Evolutionary conservation across 2,888 invertebrate genomes (phyloP).

Genomic region (Liodrosophila aerea): DNA sequence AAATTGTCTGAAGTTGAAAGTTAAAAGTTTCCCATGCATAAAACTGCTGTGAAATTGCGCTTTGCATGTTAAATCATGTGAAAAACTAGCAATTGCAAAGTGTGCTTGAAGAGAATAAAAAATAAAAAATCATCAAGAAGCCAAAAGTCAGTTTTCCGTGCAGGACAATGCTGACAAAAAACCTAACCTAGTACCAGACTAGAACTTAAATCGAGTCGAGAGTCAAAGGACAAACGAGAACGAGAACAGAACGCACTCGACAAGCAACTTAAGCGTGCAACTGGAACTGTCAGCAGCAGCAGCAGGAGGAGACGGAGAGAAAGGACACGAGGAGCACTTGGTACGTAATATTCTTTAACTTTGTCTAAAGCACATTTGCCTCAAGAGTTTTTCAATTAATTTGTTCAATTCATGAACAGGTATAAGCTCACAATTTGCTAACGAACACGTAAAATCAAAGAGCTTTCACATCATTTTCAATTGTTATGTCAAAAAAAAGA

Average conservation of each 20-base stretch:
- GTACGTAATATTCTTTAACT: conserved; percentile 28
- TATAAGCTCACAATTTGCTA: conserved; percentile 7
- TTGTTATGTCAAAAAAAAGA: conserved; percentile 11
- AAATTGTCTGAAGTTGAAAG: conserved; percentile 15
- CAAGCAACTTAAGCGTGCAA: conserved; percentile 41
- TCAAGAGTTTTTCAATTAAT: conserved; percentile 26
- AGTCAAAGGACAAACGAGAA: conserved; percentile 20
- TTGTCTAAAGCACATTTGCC: not conserved
- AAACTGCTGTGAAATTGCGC: conserved; percentile 40
- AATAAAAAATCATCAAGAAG: conserved; percentile 15
- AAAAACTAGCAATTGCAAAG: conserved; percentile 51
- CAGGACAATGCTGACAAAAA: conserved; percentile 20
- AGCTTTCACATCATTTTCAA: conserved; percentile 25
- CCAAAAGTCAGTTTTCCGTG: conserved; percentile 8
- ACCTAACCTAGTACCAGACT: conserved; percentile 23
- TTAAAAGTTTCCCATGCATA: conserved; percentile 31
- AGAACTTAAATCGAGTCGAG: conserved; percentile 28
- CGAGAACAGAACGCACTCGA: conserved; percentile 15
- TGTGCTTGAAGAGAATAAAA: conserved; percentile 19
- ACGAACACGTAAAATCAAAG: not conserved
- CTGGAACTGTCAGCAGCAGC: conserved; percentile 41
- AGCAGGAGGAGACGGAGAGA: not conserved
- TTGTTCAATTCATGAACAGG: conserved; percentile 14
- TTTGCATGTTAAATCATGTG: conserved; percentile 67
- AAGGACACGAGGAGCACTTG: conserved; percentile 10